Base-by-base conservation (phyloP, 2,888 invertebrate species). In the Tetheella fluctuosa region DNA sequence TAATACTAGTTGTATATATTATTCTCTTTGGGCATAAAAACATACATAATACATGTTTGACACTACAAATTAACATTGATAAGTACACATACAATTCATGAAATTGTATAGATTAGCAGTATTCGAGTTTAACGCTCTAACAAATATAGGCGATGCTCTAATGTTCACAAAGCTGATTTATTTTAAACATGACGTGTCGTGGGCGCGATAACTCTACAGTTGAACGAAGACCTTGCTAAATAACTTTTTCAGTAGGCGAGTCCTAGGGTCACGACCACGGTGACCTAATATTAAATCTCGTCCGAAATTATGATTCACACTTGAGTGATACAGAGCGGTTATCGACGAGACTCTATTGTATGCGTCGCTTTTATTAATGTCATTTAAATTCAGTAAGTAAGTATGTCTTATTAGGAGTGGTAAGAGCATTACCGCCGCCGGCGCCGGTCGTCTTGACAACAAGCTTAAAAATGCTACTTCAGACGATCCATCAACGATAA, bases 241-340 rank as follows among this genome's bases (percentile, higher is more conserved):
- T 30, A 28, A 28, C 25, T 10, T 30, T 54, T 34, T 13, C 13
- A 34, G 34, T 13, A 30, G 37, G 37, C 23, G 34, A 23, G 17
- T 54, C 20, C 34, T 37, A 55, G 55, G 54, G 55, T 37, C 55
- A 34, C 17, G 54, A 54, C 6, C 20, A 30, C 54, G 42, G 17
- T 42, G 17, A 20, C 8, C 23, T 55, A 48, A 37, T 30, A 58
- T 58, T 28, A 58, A 59, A 61, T 60, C 61, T 54, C 42, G 42
- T 61, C 56, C 34, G 23, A 56, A 54, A 58, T 69, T 57, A 58
- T 64, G 69, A 73, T 58, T 76, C 71, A 75, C 61, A 55, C 59
- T 55, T 74, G 73, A 74, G 57, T 73, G 71, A 73, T 60, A 60
- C 54, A 39, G 54, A 39, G 59, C 58, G 54, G 58, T 54, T 58